phyloP scores from a whole-genome alignment of 2,113 vertebrate species.

The Phrynosoma platyrhinos region DNA sequence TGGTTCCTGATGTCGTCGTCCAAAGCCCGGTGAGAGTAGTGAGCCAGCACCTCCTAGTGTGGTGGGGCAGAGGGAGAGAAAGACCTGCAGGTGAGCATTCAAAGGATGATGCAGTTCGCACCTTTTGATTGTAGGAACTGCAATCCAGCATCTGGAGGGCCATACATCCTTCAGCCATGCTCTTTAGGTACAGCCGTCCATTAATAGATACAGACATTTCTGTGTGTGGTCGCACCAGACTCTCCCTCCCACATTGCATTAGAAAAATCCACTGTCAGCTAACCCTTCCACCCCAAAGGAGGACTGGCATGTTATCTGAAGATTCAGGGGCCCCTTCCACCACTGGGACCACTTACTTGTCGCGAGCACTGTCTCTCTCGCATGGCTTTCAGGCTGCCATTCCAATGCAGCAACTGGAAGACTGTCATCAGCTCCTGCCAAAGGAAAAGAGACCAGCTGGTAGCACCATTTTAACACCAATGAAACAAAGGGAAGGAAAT shows the following conservation, averaged over 20 bases:
- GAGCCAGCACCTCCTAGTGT: constrained; percentile 94
- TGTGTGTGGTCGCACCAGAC: background rate
- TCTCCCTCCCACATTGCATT: background rate
- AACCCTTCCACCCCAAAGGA: no score
- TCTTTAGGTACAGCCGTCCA: background rate
- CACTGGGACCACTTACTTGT: constrained; percentile 80
- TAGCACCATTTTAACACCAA: background rate
- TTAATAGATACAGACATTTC: background rate
- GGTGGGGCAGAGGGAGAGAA: background rate
- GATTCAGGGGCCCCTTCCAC: background rate
- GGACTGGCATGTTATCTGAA: background rate
- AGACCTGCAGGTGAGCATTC: accelerated
- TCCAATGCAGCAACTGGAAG: constrained; percentile 97
- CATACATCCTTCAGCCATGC: no score
- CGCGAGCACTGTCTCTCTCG: constrained; percentile 95
- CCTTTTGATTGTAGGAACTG: no score
- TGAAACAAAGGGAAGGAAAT: background rate
- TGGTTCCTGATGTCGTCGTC: constrained; percentile 96
- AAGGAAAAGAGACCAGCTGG: background rate
- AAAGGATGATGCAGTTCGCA: no score
- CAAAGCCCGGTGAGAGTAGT: constrained; percentile 96
- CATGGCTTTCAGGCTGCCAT: constrained; percentile 98
- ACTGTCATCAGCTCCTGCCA: constrained; percentile 97
- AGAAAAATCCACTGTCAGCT: background rate
- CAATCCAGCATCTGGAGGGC: no score